Conservation (phyloP, 1,140 invertebrate species). For the Heterodera carotae region DNA sequence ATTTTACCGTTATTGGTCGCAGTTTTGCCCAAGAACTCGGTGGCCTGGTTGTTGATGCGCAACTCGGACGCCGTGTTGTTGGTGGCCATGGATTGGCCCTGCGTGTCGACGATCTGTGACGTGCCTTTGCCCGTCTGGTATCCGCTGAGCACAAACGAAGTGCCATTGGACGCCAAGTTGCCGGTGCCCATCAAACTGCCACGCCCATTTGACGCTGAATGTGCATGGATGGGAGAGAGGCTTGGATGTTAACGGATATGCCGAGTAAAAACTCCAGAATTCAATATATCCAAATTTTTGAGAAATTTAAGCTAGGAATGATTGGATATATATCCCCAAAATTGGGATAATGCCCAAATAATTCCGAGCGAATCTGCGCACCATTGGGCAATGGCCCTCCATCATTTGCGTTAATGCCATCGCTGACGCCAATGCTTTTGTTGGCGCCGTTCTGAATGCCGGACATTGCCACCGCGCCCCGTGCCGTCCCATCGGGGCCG, state of each 20-base stretch:
- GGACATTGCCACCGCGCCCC: neutral
- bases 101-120: neutral
- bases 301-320: no score
- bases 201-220: neutral
- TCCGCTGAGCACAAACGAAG: constrained; percentile 1
- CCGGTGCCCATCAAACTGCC: constrained; percentile 15
- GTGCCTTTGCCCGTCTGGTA: constrained; percentile 5
- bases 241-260: no score
- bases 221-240: no score
- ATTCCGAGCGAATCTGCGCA: no score
- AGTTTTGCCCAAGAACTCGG: neutral
- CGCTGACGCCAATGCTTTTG: constrained; percentile 12
- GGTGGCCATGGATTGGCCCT: constrained; percentile 17
- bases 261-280: no score
- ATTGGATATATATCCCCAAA: no score
- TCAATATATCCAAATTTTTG: no score
- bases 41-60: constrained; percentile 4
- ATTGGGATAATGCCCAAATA: no score
- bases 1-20: constrained; percentile 15
- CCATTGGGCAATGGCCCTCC: no score
- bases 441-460: constrained; percentile 10
- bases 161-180: constrained; percentile 16
- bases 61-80: constrained; percentile 24
- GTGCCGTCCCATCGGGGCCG: neutral
- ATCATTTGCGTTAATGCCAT: constrained; percentile 2